Percentiles rank a stretch among this genome's conserved stretches.
Conservation (phyloP, 2,888 invertebrate genomes). For the Trachelus tabidus region DNA sequence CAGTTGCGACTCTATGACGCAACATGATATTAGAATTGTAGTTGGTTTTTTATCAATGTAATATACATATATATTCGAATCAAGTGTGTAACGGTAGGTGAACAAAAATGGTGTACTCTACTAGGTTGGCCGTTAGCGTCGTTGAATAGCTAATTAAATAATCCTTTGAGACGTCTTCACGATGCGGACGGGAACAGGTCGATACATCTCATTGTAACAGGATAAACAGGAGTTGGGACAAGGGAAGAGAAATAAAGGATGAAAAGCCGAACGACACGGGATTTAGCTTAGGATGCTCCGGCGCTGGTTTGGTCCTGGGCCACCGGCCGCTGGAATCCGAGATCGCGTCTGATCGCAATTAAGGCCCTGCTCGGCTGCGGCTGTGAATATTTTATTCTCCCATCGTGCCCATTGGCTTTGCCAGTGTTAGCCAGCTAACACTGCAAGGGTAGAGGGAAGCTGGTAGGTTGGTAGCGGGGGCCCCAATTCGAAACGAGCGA, state of each 20-base stretch:
- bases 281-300: conserved; percentile 6
- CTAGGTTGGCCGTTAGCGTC: background rate
- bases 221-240: conserved; percentile 64
- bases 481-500: conserved; percentile 61
- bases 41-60: background rate
- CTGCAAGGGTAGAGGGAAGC: background rate
- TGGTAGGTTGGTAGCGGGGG: conserved; percentile 26
- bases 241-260: conserved; percentile 28
- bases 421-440: conserved; percentile 37
- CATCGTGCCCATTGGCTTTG: conserved; percentile 17
- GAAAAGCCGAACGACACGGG: conserved; percentile 27
- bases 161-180: conserved; percentile 56
- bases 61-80: background rate
- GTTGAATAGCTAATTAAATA: conserved; percentile 60
- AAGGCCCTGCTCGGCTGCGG: conserved; percentile 59
- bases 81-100: background rate
- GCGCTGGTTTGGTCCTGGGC: conserved; percentile 31
- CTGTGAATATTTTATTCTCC: conserved; percentile 64
- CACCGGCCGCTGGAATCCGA: conserved; percentile 65
- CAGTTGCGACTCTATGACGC: background rate
- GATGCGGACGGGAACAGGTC: conserved; percentile 59
- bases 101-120: conserved; percentile 1
- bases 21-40: background rate
- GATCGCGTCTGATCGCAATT: conserved; percentile 67
- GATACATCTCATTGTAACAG: conserved; percentile 66